phyloP scores from a whole-genome alignment of 1,140 invertebrate genomes.

The Solen grandis region DNA sequence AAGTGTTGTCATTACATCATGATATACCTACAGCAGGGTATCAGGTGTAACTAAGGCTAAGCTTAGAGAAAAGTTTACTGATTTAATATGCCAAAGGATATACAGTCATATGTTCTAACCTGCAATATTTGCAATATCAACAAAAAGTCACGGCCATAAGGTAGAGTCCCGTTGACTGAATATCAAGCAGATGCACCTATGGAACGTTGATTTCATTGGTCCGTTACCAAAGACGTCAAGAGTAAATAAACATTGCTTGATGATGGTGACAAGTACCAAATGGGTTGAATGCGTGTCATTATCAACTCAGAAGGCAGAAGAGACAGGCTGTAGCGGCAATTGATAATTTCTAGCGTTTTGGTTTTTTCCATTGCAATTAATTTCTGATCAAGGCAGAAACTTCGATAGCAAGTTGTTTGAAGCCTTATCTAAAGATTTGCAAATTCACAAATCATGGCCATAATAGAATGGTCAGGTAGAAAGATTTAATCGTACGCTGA shows the following conservation, averaged over 20 bases:
- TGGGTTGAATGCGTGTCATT: constrained; percentile 21
- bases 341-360: too few relatives aligned
- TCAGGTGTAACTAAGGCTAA: constrained; percentile 22
- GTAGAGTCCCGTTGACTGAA: background rate
- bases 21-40: too few relatives aligned
- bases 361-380: too few relatives aligned
- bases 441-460: constrained; percentile 1
- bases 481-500: constrained; percentile 1
- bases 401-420: too few relatives aligned
- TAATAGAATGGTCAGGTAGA: constrained; percentile 15
- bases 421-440: background rate
- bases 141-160: background rate
- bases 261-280: constrained; percentile 23
- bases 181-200: constrained; percentile 19
- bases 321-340: too few relatives aligned
- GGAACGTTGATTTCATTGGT: constrained; percentile 26
- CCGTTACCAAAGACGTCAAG: constrained; percentile 11
- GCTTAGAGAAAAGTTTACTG: constrained; percentile 8
- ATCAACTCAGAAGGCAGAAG: constrained; percentile 42
- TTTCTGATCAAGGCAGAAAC: too few relatives aligned
- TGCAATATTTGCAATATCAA: constrained; percentile 23
- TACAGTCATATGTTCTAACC: background rate
- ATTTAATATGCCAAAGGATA: too few relatives aligned
- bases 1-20: too few relatives aligned
- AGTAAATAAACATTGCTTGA: constrained; percentile 33